Percentiles rank a stretch among this genome's conserved stretches.
These are phyloP conservation scores for Sciaenops ocellatus DNA, from an alignment of 2,797 vertebrate genomes.

Conservation along the genomic window DNA sequence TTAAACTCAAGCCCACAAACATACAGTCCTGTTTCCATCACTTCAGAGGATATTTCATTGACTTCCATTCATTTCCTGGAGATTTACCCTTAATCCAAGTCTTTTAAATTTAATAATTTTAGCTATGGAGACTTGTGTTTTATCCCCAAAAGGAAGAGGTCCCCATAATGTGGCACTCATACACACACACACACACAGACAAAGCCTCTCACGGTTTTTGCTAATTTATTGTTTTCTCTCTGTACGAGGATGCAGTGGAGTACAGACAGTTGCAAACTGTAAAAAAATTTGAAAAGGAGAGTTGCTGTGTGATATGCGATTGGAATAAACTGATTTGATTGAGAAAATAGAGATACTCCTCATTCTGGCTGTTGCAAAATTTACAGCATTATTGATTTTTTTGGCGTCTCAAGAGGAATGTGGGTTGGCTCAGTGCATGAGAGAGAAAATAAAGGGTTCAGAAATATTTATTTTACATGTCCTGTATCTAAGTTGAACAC, in stretches of 20 bases:
- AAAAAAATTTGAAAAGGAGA: conserved; percentile 13
- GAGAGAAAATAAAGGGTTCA: conserved; percentile 31
- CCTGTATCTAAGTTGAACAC: conserved; percentile 24
- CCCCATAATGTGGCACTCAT: background rate
- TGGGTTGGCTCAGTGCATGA: conserved; percentile 46
- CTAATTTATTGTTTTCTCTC: conserved; percentile 2
- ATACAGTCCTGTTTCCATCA: too few species aligned
- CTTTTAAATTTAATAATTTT: too few species aligned
- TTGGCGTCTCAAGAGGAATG: conserved; percentile 54
- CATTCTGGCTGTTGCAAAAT: conserved; percentile 57
- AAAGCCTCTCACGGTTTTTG: too few species aligned
- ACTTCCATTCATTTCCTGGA: too few species aligned
- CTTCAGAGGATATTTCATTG: too few species aligned
- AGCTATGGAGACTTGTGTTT: background rate
- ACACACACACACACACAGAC: background rate
- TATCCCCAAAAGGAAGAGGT: background rate
- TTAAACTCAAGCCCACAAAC: too few species aligned
- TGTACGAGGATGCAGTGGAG: background rate
- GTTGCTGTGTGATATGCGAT: conserved; percentile 2
- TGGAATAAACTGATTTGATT: conserved; percentile 48
- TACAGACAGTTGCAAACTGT: background rate
- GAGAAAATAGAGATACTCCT: conserved; percentile 40
- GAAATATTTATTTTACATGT: conserved; percentile 38
- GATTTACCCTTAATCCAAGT: too few species aligned
- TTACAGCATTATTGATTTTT: conserved; percentile 66